Conservation (phyloP, 2,113 vertebrate genomes). For the Channa maculata region DNA sequence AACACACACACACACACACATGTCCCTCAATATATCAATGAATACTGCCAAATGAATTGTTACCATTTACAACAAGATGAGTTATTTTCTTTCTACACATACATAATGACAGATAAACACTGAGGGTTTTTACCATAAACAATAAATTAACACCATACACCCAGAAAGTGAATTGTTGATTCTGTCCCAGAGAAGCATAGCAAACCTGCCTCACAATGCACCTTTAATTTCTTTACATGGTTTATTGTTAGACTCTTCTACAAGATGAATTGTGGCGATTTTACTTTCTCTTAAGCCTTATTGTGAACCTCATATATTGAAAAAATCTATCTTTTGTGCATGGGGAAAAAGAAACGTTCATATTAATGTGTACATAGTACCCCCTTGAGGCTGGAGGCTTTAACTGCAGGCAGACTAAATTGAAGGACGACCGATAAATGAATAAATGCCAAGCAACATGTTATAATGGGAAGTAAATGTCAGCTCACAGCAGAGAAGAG, state of each 20-base stretch:
- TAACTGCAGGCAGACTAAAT: slow-evolving; percentile 33
- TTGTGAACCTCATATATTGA: slow-evolving; percentile 54
- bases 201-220: slow-evolving; percentile 12
- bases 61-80: neutral
- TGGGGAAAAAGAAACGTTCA: neutral
- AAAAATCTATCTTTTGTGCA: slow-evolving; percentile 50
- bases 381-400: slow-evolving; percentile 38
- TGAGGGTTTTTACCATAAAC: slow-evolving; percentile 4
- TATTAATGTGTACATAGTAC: slow-evolving; percentile 49
- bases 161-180: slow-evolving; percentile 20
- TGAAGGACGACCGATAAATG: no score
- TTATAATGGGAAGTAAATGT: no score
- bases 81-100: slow-evolving; percentile 7
- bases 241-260: slow-evolving; percentile 42
- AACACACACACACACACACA: no score
- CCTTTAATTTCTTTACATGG: slow-evolving; percentile 47
- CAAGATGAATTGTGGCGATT: slow-evolving; percentile 49
- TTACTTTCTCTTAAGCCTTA: slow-evolving; percentile 44
- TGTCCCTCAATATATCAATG: neutral
- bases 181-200: neutral
- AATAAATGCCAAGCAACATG: no score
- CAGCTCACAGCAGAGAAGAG: no score
- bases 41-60: neutral
- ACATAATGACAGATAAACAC: neutral
- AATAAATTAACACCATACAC: slow-evolving; percentile 17